These are phyloP conservation scores for Dasyprocta punctata DNA, from an alignment of 2,113 vertebrate species.

Conservation along the genomic window DNA sequence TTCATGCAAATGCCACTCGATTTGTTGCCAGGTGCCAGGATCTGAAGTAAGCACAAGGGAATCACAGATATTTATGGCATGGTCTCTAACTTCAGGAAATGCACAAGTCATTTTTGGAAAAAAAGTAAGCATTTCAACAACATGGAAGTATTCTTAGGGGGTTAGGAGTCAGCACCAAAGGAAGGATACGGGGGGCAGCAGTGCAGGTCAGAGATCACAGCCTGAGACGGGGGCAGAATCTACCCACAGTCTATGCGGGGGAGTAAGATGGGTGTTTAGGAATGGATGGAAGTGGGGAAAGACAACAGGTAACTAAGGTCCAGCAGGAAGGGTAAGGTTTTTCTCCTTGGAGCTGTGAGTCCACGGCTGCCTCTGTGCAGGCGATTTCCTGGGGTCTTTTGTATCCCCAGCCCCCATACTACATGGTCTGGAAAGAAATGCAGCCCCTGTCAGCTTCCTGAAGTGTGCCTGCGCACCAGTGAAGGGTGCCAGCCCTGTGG, in stretches of 20 bases:
- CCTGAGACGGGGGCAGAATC: rapidly evolving
- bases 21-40: neutral
- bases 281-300: rapidly evolving
- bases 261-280: rapidly evolving
- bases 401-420: too few relatives aligned
- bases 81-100: neutral
- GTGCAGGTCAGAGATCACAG: rapidly evolving
- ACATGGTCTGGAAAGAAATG: rapidly evolving
- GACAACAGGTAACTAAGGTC: rapidly evolving
- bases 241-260: rapidly evolving
- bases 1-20: neutral
- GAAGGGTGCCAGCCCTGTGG: rapidly evolving
- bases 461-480: rapidly evolving
- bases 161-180: rapidly evolving
- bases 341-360: neutral
- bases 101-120: neutral
- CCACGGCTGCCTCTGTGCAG: too few relatives aligned
- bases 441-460: rapidly evolving
- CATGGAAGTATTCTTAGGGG: too few relatives aligned
- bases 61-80: neutral
- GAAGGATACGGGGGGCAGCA: too few relatives aligned
- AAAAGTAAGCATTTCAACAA: neutral
- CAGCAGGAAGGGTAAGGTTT: rapidly evolving
- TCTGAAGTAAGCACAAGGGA: neutral
- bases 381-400: neutral